These are phyloP conservation scores for Adineta ricciae DNA, from an alignment of 2,888 invertebrate genomes.

Conservation along the genomic window DNA sequence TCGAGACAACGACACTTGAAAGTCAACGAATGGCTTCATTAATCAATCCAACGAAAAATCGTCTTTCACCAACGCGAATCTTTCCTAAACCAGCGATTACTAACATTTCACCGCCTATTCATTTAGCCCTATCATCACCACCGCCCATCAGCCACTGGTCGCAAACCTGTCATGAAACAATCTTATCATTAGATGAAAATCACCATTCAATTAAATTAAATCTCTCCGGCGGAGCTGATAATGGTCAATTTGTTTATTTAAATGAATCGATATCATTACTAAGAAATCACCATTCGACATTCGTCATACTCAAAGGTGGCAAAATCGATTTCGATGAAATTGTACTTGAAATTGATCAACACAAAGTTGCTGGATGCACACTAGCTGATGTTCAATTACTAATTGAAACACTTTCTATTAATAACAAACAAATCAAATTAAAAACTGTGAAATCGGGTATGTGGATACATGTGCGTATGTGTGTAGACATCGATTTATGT, in stretches of 20 bases:
- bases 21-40: background rate
- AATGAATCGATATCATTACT: background rate
- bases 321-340: constrained; percentile 4
- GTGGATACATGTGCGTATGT: background rate
- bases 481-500: background rate
- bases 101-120: background rate
- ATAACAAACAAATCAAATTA: constrained; percentile 9
- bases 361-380: constrained; percentile 15
- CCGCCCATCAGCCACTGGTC: background rate
- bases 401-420: background rate
- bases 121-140: background rate
- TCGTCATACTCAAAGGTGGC: background rate
- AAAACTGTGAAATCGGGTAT: constrained; percentile 12
- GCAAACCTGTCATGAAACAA: constrained; percentile 8
- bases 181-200: background rate
- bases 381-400: constrained; percentile 10
- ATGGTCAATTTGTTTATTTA: constrained; percentile 31
- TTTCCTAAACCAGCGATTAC: background rate
- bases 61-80: background rate
- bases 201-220: background rate
- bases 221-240: constrained; percentile 26
- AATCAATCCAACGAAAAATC: background rate
- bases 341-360: constrained; percentile 12
- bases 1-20: too few relatives aligned
- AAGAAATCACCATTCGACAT: background rate